These are phyloP conservation scores for Apistogramma diplotaenia DNA, from an alignment of 2,113 vertebrate genomes.

Conservation along the genomic window DNA sequence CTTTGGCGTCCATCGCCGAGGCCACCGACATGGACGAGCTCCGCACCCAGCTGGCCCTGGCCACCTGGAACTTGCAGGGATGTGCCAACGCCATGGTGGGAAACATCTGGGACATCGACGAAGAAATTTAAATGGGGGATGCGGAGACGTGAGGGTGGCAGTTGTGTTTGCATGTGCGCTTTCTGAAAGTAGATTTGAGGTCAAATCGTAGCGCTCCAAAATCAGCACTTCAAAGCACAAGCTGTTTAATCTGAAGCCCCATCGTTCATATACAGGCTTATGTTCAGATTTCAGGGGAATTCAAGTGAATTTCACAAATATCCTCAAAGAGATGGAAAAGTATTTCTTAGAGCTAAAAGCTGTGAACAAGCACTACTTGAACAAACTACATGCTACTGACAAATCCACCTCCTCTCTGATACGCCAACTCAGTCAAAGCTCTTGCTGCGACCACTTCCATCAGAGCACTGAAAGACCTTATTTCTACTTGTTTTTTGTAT, in stretches of 20 bases:
- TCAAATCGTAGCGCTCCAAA: background rate
- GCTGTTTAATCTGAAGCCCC: conserved; percentile 12
- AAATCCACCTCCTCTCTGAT: background rate
- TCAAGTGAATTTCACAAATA: background rate
- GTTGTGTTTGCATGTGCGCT: background rate
- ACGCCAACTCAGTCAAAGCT: background rate
- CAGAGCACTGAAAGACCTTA: conserved; percentile 53
- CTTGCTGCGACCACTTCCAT: conserved; percentile 34
- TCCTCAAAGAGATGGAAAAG: background rate
- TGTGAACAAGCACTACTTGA: conserved; percentile 12
- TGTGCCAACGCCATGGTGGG: conserved; percentile 84
- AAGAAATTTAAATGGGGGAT: conserved; percentile 73
- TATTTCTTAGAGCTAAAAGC: background rate
- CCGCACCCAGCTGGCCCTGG: conserved; percentile 84
- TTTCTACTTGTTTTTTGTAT: conserved; percentile 32
- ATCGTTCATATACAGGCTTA: background rate
- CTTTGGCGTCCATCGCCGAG: conserved; percentile 77
- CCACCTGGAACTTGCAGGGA: conserved; percentile 90
- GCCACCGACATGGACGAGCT: conserved; percentile 68
- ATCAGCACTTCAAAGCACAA: conserved; percentile 39
- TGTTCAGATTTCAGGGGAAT: background rate
- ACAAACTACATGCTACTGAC: background rate
- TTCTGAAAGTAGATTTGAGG: background rate
- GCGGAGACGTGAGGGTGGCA: background rate
- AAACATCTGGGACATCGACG: conserved; percentile 86